phyloP scores from a whole-genome alignment of 2,888 invertebrate species.

The Iphiclides podalirius region DNA sequence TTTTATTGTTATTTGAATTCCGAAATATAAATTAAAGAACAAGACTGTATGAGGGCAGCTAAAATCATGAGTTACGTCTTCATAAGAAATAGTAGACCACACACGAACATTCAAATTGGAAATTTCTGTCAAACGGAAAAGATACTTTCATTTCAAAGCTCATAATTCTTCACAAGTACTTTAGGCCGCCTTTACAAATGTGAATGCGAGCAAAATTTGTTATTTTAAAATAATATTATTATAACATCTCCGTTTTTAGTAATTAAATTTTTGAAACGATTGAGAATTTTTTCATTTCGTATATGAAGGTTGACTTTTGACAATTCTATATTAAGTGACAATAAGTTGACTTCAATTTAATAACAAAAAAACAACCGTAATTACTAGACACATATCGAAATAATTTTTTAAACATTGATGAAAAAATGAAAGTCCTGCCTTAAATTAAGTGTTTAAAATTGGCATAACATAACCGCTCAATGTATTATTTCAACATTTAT shows the following conservation, averaged over 20 bases:
- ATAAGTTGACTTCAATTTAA: too few species aligned
- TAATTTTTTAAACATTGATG: too few species aligned
- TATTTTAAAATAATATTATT: too few species aligned
- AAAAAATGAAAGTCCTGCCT: not conserved
- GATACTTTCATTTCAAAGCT: constrained; percentile 67
- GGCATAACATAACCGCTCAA: not conserved
- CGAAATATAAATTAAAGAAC: not conserved
- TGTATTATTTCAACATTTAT: not conserved
- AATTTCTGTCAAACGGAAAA: constrained; percentile 71
- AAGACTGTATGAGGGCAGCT: not conserved
- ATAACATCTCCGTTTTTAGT: too few species aligned
- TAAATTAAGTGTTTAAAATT: not conserved
- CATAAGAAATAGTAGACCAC: constrained; percentile 49
- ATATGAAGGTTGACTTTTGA: too few species aligned
- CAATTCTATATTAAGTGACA: too few species aligned
- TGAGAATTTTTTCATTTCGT: too few species aligned
- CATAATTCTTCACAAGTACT: constrained; percentile 73
- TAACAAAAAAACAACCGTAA: too few species aligned
- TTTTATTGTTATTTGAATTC: too few species aligned
- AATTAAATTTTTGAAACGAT: too few species aligned
- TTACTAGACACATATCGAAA: too few species aligned
- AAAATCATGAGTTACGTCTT: not conserved
- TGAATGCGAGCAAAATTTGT: constrained; percentile 62
- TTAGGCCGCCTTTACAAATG: constrained; percentile 60
- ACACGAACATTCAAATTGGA: constrained; percentile 69